Conservation (phyloP, 2,113 vertebrate species). For the Podarcis cretensis region DNA sequence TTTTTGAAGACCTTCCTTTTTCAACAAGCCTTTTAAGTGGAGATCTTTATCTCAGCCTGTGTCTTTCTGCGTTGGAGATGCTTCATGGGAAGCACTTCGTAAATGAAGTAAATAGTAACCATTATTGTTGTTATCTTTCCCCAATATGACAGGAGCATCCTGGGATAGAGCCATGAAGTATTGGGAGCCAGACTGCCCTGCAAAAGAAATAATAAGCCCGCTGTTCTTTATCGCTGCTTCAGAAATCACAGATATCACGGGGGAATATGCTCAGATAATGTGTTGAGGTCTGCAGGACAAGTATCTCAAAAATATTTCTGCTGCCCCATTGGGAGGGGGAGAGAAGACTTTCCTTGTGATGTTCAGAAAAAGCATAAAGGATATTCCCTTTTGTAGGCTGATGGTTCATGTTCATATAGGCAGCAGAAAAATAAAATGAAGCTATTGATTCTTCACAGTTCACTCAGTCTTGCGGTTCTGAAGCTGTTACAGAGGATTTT, state of each 20-base stretch:
- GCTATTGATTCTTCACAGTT: constrained; percentile 38
- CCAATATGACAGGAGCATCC: neutral
- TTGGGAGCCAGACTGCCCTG: neutral
- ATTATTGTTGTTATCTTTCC: neutral
- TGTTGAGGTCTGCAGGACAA: neutral
- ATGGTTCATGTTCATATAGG: neutral
- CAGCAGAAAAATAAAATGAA: constrained; percentile 23
- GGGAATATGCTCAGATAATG: neutral
- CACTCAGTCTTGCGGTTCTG: constrained; percentile 39
- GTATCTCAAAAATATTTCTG: neutral
- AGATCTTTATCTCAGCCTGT: too few species aligned
- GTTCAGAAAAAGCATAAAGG: neutral
- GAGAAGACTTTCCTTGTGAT: neutral
- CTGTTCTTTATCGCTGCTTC: neutral
- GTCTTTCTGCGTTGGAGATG: too few species aligned
- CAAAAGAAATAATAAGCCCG: neutral
- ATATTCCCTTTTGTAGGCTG: neutral
- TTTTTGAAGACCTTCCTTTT: too few species aligned
- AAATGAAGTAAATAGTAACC: too few species aligned
- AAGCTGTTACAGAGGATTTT: constrained; percentile 40
- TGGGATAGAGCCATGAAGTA: too few species aligned
- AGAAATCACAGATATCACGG: neutral
- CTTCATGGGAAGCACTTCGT: too few species aligned
- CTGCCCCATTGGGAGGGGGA: neutral
- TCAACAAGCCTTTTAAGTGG: too few species aligned